phyloP scores from a whole-genome alignment of 2,113 vertebrate species.

The Paraplagusia blochii region DNA sequence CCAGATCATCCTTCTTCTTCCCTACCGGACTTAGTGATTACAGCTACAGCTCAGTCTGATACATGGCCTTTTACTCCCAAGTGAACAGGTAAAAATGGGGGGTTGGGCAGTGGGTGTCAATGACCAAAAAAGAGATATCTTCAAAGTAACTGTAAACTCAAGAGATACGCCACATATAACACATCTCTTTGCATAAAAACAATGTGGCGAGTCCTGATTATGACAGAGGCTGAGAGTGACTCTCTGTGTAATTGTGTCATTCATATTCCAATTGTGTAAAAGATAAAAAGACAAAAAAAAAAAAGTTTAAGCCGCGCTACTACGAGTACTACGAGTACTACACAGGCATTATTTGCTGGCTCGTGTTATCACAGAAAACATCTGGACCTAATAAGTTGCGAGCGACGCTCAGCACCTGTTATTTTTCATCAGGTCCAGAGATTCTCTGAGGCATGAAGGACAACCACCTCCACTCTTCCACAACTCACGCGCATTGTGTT shows the following conservation, averaged over 20 bases:
- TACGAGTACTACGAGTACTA: conserved; percentile 7
- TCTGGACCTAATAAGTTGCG: conserved; percentile 63
- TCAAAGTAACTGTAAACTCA: too few species aligned
- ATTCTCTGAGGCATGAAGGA: conserved; percentile 71
- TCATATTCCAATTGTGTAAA: conserved; percentile 7
- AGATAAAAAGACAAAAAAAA: conserved; percentile 6
- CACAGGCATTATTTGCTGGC: conserved; percentile 36
- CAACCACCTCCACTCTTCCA: conserved; percentile 45
- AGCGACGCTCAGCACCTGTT: conserved; percentile 62
- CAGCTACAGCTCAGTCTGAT: conserved; percentile 29
- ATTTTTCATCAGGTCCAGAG: conserved; percentile 56
- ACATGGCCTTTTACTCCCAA: conserved; percentile 28
- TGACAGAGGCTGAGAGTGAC: not conserved
- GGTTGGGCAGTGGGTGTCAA: too few species aligned
- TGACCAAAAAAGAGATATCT: too few species aligned
- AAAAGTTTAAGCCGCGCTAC: too few species aligned
- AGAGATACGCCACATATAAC: too few species aligned
- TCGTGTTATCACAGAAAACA: conserved; percentile 58
- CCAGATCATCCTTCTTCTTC: conserved; percentile 20
- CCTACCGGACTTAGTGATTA: conserved; percentile 10
- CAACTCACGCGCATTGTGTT: conserved; percentile 30
- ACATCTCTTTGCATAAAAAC: too few species aligned
- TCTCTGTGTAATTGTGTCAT: not conserved
- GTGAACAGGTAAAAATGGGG: conserved; percentile 11
- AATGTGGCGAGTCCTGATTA: too few species aligned